Conservation (phyloP, 2,888 invertebrate genomes). For the Pseudococcus viburni region DNA sequence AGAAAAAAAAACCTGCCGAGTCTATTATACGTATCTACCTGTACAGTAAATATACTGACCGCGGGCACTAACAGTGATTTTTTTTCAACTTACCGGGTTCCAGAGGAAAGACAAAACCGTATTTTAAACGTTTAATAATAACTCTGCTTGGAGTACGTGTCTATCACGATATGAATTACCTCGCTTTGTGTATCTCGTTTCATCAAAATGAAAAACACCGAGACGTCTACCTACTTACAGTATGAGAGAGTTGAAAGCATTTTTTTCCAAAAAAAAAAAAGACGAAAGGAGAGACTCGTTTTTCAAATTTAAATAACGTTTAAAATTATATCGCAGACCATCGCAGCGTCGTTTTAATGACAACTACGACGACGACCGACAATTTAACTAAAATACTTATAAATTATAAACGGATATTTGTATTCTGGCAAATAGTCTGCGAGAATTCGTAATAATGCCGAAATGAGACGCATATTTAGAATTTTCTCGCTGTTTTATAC, state of each 20-base stretch:
- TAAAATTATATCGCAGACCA: not conserved
- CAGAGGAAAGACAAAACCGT: not conserved
- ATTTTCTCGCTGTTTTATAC: slow-evolving; percentile 40
- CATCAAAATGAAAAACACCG: not conserved
- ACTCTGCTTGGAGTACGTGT: not conserved
- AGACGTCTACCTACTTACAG: not conserved
- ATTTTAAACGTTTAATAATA: not conserved
- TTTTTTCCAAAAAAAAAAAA: not conserved
- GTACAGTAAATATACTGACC: not conserved
- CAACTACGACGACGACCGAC: not conserved
- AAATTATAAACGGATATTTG: slow-evolving; percentile 46
- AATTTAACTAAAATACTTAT: slow-evolving; percentile 36
- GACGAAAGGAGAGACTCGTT: not conserved
- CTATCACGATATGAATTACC: not conserved
- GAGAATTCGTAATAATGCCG: slow-evolving; percentile 52
- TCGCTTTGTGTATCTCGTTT: too few species aligned
- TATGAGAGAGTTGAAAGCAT: not conserved
- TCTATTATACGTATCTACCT: too few species aligned
- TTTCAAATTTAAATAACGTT: not conserved
- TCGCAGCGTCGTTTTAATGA: not conserved
- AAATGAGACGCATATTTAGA: slow-evolving; percentile 55
- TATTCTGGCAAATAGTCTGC: slow-evolving; percentile 45
- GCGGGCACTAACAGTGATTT: not conserved
- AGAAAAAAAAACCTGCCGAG: not conserved
- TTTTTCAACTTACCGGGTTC: not conserved